Evolutionary conservation across 2,797 vertebrate genomes (phyloP).

Genomic region (Syndactyla subalaris): DNA sequence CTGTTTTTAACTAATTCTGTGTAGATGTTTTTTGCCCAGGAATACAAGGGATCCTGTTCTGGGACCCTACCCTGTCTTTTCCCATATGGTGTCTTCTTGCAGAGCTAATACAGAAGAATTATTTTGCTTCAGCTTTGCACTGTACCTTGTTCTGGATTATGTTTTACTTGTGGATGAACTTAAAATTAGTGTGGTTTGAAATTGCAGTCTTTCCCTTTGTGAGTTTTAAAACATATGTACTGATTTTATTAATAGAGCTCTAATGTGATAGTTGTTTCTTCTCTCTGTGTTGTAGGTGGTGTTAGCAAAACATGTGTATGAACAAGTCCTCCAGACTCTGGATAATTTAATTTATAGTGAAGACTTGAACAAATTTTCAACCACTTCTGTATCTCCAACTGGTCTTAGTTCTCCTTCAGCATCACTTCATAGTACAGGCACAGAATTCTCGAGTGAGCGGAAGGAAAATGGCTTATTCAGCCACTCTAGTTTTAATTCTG

Average conservation of each 20-base stretch:
- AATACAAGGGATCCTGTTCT: background rate
- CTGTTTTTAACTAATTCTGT: background rate
- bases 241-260: background rate
- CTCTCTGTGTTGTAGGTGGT: constrained; percentile 83
- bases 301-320: constrained; percentile 94
- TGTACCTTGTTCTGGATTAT: background rate
- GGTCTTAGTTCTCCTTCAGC: constrained; percentile 75
- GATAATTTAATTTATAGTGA: constrained; percentile 93
- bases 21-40: background rate
- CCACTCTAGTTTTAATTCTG: constrained; percentile 79
- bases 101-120: background rate
- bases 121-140: background rate
- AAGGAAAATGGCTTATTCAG: constrained; percentile 89
- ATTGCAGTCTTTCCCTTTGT: background rate
- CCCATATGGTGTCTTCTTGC: background rate
- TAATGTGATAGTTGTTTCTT: background rate
- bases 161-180: background rate
- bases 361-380: constrained; percentile 79
- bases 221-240: background rate
- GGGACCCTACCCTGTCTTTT: background rate
- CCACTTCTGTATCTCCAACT: constrained; percentile 80
- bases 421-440: constrained; percentile 73
- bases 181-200: background rate
- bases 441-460: constrained; percentile 78
- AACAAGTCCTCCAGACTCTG: constrained; percentile 95